Percentiles rank a stretch among this genome's conserved stretches.
phyloP scores from a whole-genome alignment of 2,113 vertebrate genomes.

The Larimichthys crocea region DNA sequence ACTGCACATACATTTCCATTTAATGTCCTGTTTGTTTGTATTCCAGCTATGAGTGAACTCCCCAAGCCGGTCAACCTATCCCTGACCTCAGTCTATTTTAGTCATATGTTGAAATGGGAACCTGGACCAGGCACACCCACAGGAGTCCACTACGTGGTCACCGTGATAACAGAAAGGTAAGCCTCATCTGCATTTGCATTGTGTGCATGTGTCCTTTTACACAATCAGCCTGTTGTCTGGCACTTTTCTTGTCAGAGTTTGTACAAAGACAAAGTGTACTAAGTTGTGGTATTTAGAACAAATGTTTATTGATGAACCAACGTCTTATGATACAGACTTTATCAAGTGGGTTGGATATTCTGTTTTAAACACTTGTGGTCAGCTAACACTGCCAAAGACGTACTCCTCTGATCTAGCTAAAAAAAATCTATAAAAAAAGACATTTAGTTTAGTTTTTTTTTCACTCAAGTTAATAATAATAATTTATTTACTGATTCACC shows the following conservation, averaged over 20 bases:
- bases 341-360: not conserved
- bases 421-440: not conserved
- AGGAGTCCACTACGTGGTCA: conserved; percentile 54
- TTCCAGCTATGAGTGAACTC: conserved; percentile 61
- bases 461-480: no score
- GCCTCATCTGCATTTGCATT: not conserved
- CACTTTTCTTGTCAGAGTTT: no score
- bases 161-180: not conserved
- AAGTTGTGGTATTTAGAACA: not conserved
- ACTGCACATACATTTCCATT: not conserved
- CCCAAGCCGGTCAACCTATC: conserved; percentile 31
- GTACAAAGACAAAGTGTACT: no score
- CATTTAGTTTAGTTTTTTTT: no score
- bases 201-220: no score
- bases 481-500: no score
- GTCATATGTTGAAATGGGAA: conserved; percentile 67
- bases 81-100: conserved; percentile 42
- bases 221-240: no score
- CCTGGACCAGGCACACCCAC: conserved; percentile 46
- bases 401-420: no score
- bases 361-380: no score
- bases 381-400: no score
- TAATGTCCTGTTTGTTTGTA: conserved; percentile 1
- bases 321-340: not conserved
- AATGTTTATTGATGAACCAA: not conserved